Conservation (phyloP, 2,113 vertebrate genomes). For the Pollimyrus isidori region DNA sequence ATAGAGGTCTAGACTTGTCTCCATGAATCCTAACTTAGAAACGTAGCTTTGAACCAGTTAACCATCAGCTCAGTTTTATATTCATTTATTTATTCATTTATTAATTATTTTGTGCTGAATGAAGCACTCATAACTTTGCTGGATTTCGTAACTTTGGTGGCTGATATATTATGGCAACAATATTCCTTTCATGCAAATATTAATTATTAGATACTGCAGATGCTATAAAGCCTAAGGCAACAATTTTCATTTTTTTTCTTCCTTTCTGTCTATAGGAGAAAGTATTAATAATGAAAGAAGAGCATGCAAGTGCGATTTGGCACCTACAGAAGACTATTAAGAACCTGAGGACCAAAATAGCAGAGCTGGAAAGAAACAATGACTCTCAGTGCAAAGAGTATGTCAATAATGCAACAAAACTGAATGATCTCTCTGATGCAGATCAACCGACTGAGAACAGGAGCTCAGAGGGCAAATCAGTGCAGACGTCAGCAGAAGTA, state of each 20-base stretch:
- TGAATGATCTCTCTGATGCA: conserved; percentile 26
- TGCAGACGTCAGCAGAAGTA: conserved; percentile 78
- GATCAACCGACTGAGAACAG: conserved; percentile 39
- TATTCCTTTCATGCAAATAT: background rate
- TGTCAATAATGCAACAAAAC: conserved; percentile 11
- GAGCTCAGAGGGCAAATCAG: conserved; percentile 63
- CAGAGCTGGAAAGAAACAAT: conserved; percentile 71
- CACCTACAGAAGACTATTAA: conserved; percentile 80
- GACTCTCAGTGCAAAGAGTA: conserved; percentile 42
- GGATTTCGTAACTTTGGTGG: background rate
- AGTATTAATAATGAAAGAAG: conserved; percentile 54
- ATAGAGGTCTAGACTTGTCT: conserved; percentile 16
- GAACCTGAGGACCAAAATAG: conserved; percentile 79
- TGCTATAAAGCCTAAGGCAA: background rate
- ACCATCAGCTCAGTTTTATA: background rate
- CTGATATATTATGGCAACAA: background rate
- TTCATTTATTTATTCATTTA: background rate
- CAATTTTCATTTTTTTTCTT: background rate
- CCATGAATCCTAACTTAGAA: background rate
- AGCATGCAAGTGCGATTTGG: conserved; percentile 65
- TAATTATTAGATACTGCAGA: background rate
- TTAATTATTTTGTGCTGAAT: background rate
- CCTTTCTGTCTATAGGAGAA: conserved; percentile 44
- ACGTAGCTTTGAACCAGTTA: conserved; percentile 13
- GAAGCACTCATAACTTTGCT: background rate